Conservation (phyloP, 2,888 invertebrate genomes). For the Tipula vernalis region DNA sequence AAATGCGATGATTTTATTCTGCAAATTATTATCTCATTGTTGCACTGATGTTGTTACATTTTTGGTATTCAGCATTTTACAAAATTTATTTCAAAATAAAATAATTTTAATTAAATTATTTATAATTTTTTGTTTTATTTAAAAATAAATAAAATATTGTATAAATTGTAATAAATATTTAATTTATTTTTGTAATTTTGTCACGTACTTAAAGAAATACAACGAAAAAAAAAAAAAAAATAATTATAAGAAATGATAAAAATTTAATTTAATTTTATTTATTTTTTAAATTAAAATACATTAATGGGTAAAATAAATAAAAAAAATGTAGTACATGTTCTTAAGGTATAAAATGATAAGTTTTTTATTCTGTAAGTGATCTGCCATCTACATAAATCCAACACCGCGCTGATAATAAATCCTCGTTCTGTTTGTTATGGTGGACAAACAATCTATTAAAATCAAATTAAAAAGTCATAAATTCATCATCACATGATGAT, state of each 20-base stretch:
- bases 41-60: neutral
- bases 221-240: neutral
- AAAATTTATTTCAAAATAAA: neutral
- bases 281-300: neutral
- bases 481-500: neutral
- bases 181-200: neutral
- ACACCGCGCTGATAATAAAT: neutral
- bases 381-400: neutral
- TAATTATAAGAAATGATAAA: neutral
- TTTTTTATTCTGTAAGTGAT: neutral
- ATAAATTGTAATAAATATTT: neutral
- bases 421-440: neutral
- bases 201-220: neutral
- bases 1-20: neutral
- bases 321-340: neutral
- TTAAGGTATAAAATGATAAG: neutral
- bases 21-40: neutral
- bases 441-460: neutral
- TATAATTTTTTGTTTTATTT: neutral
- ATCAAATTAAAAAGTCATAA: neutral
- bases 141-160: slow-evolving; percentile 4
- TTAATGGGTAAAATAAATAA: neutral
- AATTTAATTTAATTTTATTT: neutral
- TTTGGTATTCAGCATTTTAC: neutral
- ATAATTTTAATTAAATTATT: slow-evolving; percentile 4